A percentile compares a stretch with the other conserved stretches of the same genome.
phyloP scores from a whole-genome alignment of 2,797 vertebrate species.

The Crenichthys baileyi region DNA sequence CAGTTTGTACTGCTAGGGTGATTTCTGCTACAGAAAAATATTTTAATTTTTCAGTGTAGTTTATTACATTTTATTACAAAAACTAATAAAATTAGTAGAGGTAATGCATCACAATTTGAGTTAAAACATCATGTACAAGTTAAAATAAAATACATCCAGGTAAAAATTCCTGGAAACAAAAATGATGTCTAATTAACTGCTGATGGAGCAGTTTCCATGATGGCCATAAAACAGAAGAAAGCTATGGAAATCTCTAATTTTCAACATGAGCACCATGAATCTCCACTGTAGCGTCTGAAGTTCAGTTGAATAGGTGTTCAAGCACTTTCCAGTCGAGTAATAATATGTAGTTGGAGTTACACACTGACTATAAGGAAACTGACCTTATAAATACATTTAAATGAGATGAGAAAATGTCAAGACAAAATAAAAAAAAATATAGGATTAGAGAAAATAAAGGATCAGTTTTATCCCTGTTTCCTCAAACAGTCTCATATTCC shows the following conservation, averaged over 20 bases:
- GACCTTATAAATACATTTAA: conserved; percentile 60
- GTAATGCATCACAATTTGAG: conserved; percentile 70
- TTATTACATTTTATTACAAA: conserved; percentile 73
- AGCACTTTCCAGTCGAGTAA: conserved; percentile 80
- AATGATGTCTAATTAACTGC: conserved; percentile 32
- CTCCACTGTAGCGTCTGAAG: conserved; percentile 31
- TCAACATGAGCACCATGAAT: conserved; percentile 45
- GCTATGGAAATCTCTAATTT: neutral
- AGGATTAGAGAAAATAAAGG: conserved; percentile 41
- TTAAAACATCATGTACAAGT: conserved; percentile 86
- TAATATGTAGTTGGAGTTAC: conserved; percentile 78
- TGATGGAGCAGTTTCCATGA: neutral
- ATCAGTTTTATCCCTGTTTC: conserved; percentile 36
- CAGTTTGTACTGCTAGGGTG: neutral
- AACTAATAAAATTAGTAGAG: conserved; percentile 70
- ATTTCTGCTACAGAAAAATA: neutral
- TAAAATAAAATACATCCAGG: conserved; percentile 97
- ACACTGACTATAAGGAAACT: conserved; percentile 34
- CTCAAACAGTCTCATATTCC: conserved; percentile 26
- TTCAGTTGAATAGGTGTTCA: conserved; percentile 63
- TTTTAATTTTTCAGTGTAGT: conserved; percentile 41
- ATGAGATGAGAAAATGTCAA: conserved; percentile 6
- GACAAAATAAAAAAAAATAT: neutral
- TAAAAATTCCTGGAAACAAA: conserved; percentile 75
- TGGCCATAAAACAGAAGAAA: neutral